Percentiles rank a stretch among this genome's conserved stretches.
Conservation (phyloP, 2,113 vertebrate genomes). For the Halcyon malimbica region DNA sequence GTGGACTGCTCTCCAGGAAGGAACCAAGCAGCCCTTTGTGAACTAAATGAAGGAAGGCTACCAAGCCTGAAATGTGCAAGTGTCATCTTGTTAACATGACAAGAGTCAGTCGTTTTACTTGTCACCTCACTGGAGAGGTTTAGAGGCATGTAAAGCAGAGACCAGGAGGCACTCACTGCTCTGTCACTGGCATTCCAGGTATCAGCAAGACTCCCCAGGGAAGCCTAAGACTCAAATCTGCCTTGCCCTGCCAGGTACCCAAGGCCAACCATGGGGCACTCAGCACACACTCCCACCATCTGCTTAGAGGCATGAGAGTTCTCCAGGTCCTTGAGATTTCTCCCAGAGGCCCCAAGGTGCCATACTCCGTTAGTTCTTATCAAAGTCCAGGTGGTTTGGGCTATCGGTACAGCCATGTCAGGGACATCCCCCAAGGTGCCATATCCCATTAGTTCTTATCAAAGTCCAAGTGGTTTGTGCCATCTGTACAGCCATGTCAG, state of each 20-base stretch:
- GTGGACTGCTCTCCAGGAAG: background rate
- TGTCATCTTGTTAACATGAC: background rate
- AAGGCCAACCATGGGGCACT: background rate
- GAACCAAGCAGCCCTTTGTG: background rate
- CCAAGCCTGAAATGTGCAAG: background rate
- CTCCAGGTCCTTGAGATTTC: background rate
- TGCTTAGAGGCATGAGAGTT: background rate
- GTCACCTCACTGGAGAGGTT: background rate
- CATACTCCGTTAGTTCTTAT: background rate
- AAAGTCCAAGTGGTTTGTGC: background rate
- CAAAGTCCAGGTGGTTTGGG: background rate
- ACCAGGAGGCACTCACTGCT: background rate
- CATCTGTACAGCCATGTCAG: background rate
- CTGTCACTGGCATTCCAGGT: background rate
- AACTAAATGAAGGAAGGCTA: background rate
- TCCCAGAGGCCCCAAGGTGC: background rate
- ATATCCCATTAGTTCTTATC: background rate
- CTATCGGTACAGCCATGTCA: background rate
- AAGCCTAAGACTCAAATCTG: background rate
- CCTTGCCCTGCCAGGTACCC: background rate
- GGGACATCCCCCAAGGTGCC: too few species aligned
- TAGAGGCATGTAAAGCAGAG: background rate
- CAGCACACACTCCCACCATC: background rate
- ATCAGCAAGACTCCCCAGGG: background rate
- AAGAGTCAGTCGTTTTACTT: background rate